A percentile compares a stretch with the other conserved stretches of the same genome.
Conservation (phyloP, 2,888 invertebrate species). For the Drosophila meridiana region DNA sequence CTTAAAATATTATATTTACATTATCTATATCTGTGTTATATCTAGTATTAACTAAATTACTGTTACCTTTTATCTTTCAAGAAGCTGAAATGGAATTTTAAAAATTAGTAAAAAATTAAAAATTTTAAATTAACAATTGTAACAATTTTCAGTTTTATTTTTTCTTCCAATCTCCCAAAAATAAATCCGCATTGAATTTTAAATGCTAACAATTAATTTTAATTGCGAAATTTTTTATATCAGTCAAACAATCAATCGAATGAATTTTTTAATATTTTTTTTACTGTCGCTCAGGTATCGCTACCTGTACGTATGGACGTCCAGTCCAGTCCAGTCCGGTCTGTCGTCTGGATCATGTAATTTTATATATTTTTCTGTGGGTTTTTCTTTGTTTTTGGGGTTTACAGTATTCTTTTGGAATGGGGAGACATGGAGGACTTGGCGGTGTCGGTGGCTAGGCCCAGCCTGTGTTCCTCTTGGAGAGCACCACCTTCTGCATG, state of each 20-base stretch:
- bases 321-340: background rate
- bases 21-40: too few species aligned
- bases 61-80: too few species aligned
- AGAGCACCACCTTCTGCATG: slow-evolving; percentile 84
- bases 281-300: background rate
- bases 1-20: background rate
- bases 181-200: background rate
- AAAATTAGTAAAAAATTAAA: too few species aligned
- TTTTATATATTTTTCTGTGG: slow-evolving; percentile 7
- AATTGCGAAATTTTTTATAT: slow-evolving; percentile 10
- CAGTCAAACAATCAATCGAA: slow-evolving; percentile 4
- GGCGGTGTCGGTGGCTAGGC: slow-evolving; percentile 18
- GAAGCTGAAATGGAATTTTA: too few species aligned
- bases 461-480: slow-evolving; percentile 69
- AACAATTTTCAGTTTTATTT: background rate
- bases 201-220: slow-evolving; percentile 14
- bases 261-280: background rate
- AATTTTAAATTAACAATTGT: too few species aligned
- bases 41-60: too few species aligned
- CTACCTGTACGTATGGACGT: background rate
- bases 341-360: background rate
- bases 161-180: too few species aligned
- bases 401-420: background rate
- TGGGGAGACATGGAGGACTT: background rate
- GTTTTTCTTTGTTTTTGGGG: slow-evolving; percentile 2